Evolutionary conservation across 35 echinoderm and acorn worm species (phyloP).

Genomic region (Ophioderma brevispina): DNA sequence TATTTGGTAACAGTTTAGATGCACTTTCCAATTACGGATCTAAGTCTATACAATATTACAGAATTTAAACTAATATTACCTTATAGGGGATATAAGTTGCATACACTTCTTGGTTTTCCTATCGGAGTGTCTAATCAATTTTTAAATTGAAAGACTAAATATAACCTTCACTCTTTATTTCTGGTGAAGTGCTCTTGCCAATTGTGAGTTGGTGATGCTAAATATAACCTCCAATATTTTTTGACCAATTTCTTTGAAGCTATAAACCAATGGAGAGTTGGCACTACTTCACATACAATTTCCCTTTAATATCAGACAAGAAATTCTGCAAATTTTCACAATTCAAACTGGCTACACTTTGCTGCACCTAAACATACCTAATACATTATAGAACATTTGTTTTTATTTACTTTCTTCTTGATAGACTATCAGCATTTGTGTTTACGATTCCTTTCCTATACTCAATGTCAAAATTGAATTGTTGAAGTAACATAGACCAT

Average conservation of each 20-base stretch:
- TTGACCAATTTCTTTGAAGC: background rate
- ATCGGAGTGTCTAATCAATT: background rate
- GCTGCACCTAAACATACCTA: too few species aligned
- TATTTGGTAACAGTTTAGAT: background rate
- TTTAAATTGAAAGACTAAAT: background rate
- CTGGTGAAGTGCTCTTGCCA: background rate
- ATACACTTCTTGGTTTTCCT: background rate
- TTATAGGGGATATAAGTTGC: background rate
- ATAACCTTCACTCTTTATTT: too few species aligned
- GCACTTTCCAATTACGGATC: background rate
- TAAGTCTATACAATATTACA: background rate
- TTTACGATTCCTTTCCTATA: background rate
- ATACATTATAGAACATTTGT: too few species aligned
- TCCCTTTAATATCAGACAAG: background rate
- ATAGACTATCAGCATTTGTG: background rate
- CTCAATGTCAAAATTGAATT: constrained; percentile 15
- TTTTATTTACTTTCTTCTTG: too few species aligned
- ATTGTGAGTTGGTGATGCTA: background rate
- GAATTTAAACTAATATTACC: too few species aligned
- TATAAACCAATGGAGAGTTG: background rate
- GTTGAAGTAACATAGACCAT: constrained; percentile 14
- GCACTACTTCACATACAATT: background rate
- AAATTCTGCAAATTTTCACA: background rate
- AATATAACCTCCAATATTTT: background rate
- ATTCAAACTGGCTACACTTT: background rate